A percentile compares a stretch with the other conserved stretches of the same genome.
Evolutionary conservation across 2,113 vertebrate genomes (phyloP).

Genomic region (Hiodon tergisus): DNA sequence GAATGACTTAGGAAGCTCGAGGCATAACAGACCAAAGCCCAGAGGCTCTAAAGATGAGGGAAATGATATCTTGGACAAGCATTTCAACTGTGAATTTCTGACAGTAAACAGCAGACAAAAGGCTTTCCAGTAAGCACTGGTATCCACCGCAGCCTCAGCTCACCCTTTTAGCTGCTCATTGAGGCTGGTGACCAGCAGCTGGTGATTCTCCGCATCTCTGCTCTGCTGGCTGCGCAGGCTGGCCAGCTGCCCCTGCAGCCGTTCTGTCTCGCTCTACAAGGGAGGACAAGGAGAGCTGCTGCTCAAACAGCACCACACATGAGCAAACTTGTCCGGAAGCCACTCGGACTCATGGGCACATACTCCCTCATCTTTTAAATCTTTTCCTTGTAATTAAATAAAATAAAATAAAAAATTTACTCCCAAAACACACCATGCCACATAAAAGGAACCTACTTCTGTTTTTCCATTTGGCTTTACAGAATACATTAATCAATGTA

Average conservation of each 20-base stretch:
- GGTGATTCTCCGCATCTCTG: constrained; percentile 74
- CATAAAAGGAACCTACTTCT: constrained; percentile 27
- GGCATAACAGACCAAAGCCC: too few relatives aligned
- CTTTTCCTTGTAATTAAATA: too few relatives aligned
- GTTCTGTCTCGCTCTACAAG: constrained; percentile 74
- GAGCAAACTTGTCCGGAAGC: not conserved
- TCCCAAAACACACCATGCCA: constrained; percentile 9
- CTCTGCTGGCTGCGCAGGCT: constrained; percentile 67
- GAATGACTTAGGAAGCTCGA: too few relatives aligned
- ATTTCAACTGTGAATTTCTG: too few relatives aligned
- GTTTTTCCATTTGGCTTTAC: not conserved
- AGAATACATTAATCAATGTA: not conserved
- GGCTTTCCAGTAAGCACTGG: too few relatives aligned
- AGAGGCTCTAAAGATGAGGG: too few relatives aligned
- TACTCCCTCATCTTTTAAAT: not conserved
- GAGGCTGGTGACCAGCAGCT: constrained; percentile 67
- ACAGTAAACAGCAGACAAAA: not conserved
- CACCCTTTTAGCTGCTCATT: constrained; percentile 82
- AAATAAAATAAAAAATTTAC: not conserved
- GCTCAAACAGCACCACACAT: not conserved
- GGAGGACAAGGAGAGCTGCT: constrained; percentile 8
- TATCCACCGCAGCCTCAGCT: not conserved
- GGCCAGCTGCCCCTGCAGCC: constrained; percentile 69
- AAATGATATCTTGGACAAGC: not conserved
- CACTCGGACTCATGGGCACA: not conserved